phyloP scores from a whole-genome alignment of 2,888 invertebrate species.

The Tetrapedia diversipes region DNA sequence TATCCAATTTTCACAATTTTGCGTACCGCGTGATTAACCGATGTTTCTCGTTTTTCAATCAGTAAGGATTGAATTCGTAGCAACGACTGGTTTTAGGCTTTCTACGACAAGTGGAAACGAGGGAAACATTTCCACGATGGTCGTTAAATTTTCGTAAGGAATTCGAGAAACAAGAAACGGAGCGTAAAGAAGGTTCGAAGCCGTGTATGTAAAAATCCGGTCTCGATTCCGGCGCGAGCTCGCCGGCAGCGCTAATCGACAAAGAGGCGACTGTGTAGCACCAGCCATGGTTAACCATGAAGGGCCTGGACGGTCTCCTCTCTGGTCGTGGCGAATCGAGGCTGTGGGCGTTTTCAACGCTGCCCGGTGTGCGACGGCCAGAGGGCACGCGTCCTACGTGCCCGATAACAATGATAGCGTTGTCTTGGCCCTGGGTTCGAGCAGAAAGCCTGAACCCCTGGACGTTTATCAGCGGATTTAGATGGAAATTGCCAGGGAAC shows the following conservation, averaged over 20 bases:
- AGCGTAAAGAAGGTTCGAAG: slow-evolving; percentile 36
- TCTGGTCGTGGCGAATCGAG: slow-evolving; percentile 64
- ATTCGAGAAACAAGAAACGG: slow-evolving; percentile 10
- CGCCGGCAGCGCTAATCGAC: slow-evolving; percentile 67
- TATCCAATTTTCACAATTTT: too few relatives aligned
- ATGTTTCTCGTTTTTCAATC: too few relatives aligned
- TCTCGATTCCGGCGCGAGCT: slow-evolving; percentile 55
- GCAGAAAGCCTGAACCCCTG: slow-evolving; percentile 18
- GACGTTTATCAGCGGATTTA: slow-evolving; percentile 42
- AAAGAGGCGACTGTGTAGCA: slow-evolving; percentile 75
- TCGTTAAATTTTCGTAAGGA: background rate
- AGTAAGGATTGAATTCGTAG: too few relatives aligned
- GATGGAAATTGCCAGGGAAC: slow-evolving; percentile 39
- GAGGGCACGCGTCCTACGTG: slow-evolving; percentile 53
- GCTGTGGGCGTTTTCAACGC: slow-evolving; percentile 60
- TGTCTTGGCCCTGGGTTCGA: slow-evolving; percentile 63
- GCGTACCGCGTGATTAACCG: too few relatives aligned
- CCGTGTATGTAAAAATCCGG: slow-evolving; percentile 58
- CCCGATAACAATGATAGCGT: slow-evolving; percentile 76
- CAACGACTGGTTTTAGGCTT: too few relatives aligned
- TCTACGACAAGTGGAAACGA: background rate
- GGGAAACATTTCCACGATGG: background rate
- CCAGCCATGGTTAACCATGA: slow-evolving; percentile 69
- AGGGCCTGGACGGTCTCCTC: slow-evolving; percentile 67
- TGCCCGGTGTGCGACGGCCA: slow-evolving; percentile 44